Percentiles rank a stretch among this genome's conserved stretches.
These are phyloP conservation scores for Aplysia californica DNA, from an alignment of 1,140 invertebrate genomes.

Conservation along the genomic window DNA sequence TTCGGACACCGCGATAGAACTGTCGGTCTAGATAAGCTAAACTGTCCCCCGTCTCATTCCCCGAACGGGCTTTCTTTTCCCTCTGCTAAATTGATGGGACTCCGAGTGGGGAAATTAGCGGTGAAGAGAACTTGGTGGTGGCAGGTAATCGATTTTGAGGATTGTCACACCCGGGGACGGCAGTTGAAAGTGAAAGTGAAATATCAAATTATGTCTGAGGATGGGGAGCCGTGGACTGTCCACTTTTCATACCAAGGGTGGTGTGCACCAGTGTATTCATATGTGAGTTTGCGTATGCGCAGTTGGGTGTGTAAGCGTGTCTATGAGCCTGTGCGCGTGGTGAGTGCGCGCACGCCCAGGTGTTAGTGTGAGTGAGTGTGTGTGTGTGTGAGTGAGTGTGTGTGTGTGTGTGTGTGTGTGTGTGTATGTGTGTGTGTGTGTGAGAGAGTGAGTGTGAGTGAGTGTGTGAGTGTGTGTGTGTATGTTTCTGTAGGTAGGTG, in stretches of 20 bases:
- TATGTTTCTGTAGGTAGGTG: no score
- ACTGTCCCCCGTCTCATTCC: no score
- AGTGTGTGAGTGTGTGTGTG: neutral
- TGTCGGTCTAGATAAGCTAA: no score
- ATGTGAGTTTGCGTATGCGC: neutral
- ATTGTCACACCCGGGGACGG: no score
- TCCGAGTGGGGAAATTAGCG: no score
- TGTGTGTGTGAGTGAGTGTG: conserved; percentile 30
- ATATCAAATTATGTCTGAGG: no score
- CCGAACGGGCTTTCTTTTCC: no score
- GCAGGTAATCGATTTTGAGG: no score
- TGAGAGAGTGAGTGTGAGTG: neutral
- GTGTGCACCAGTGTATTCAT: neutral
- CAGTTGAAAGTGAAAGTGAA: no score
- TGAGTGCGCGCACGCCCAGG: neutral
- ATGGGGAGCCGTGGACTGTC: neutral
- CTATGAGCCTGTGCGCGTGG: neutral
- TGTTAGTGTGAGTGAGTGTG: conserved; percentile 18
- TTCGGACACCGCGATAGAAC: no score
- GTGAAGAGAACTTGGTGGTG: no score
- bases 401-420: conserved; percentile 8
- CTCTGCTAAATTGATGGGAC: no score
- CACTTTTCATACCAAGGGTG: neutral
- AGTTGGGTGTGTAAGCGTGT: neutral
- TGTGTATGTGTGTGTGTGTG: conserved; percentile 6